Percentiles rank a stretch among this genome's conserved stretches.
These are phyloP conservation scores for Pavo muticus DNA, from an alignment of 2,113 vertebrate genomes.

Conservation along the genomic window DNA sequence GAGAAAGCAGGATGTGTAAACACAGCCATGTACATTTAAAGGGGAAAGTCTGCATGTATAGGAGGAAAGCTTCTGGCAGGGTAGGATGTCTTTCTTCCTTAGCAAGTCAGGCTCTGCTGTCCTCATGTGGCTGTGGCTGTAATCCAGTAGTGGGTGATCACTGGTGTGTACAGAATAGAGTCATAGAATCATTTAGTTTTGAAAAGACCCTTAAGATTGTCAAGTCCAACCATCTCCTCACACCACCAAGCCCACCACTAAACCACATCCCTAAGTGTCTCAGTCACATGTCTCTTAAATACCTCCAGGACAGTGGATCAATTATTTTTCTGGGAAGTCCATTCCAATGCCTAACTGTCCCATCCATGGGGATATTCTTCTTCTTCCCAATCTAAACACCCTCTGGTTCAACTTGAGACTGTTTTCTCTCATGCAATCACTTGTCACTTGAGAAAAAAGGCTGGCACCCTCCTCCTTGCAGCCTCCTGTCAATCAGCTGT, in stretches of 20 bases:
- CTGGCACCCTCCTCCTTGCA: too few relatives aligned
- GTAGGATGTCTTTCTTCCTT: background rate
- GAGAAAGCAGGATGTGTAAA: background rate
- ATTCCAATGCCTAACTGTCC: too few relatives aligned
- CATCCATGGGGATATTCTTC: background rate
- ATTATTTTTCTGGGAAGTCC: background rate
- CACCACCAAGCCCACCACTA: background rate
- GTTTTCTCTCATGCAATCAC: background rate
- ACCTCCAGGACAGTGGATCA: background rate
- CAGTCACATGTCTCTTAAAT: background rate
- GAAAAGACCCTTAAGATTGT: background rate
- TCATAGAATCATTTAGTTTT: background rate
- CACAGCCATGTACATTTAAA: background rate
- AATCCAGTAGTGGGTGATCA: background rate
- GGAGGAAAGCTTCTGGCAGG: background rate
- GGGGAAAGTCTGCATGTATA: background rate
- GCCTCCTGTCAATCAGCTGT: too few relatives aligned
- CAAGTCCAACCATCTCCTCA: background rate
- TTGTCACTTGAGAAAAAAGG: too few relatives aligned
- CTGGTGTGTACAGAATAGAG: background rate
- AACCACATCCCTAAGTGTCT: background rate
- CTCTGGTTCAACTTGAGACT: background rate
- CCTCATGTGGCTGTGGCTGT: background rate
- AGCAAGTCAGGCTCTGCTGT: background rate
- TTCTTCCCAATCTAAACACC: background rate